phyloP scores from a whole-genome alignment of 2,797 vertebrate genomes.

The Hybognathus amarus region DNA sequence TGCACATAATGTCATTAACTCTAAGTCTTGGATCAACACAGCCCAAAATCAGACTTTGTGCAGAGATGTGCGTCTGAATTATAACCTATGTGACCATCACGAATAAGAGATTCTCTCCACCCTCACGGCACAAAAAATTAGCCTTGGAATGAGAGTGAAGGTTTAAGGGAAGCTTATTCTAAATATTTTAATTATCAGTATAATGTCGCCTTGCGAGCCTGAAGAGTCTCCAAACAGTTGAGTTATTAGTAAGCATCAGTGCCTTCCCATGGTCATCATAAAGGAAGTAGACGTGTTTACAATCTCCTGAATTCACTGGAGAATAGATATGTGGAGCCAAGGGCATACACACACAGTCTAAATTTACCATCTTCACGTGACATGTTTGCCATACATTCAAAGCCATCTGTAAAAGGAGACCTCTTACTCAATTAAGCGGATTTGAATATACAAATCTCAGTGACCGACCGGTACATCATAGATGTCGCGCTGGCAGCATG shows the following conservation, averaged over 20 bases:
- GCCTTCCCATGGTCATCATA: constrained; percentile 24
- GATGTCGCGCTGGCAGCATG: constrained; percentile 1
- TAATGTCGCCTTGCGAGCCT: neutral
- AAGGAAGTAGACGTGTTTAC: neutral
- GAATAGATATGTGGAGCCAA: constrained; percentile 36
- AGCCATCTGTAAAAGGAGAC: neutral
- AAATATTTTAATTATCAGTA: constrained; percentile 11
- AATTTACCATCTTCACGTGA: constrained; percentile 32
- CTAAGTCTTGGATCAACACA: neutral
- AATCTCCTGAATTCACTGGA: neutral
- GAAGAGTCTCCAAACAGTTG: neutral
- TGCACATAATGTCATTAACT: neutral
- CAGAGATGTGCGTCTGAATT: neutral
- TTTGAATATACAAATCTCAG: neutral
- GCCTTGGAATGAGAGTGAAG: neutral
- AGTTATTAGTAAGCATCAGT: neutral
- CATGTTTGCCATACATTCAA: constrained; percentile 5
- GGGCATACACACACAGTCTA: constrained; percentile 7
- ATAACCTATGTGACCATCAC: constrained; percentile 19
- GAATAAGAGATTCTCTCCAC: neutral
- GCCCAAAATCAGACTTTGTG: constrained; percentile 55
- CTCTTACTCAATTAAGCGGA: neutral
- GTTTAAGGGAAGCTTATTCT: neutral
- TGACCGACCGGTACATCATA: constrained; percentile 7
- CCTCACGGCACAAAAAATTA: neutral